Conservation (phyloP, 2,888 invertebrate species). For the Synergus laeviventris region DNA sequence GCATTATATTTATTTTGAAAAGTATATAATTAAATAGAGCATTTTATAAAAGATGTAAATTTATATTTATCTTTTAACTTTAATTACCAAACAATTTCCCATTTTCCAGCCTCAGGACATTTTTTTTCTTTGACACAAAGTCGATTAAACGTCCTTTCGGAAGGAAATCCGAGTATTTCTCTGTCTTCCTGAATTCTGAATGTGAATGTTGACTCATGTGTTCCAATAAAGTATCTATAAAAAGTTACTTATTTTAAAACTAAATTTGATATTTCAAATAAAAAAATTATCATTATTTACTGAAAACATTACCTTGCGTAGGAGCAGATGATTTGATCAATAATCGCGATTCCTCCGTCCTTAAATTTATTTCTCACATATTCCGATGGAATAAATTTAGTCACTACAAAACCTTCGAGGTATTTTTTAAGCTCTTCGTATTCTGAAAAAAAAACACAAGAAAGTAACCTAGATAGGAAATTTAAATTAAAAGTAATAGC, state of each 20-base stretch:
- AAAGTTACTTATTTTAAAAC: constrained; percentile 39
- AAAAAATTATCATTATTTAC: constrained; percentile 22
- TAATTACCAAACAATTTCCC: constrained; percentile 75
- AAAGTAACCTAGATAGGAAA: background rate
- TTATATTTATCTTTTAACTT: background rate
- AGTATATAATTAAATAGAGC: background rate
- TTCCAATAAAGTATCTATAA: constrained; percentile 89
- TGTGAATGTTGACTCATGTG: constrained; percentile 96
- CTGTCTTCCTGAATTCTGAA: constrained; percentile 98
- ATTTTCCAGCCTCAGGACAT: constrained; percentile 62
- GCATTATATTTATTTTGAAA: background rate
- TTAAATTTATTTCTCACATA: constrained; percentile 78
- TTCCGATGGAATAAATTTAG: constrained; percentile 76
- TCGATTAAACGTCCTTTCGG: constrained; percentile 90
- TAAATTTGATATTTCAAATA: constrained; percentile 20
- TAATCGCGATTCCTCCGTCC: constrained; percentile 93
- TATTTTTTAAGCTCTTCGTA: constrained; percentile 76
- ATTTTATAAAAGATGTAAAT: background rate
- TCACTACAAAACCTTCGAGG: constrained; percentile 75
- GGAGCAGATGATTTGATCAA: constrained; percentile 97
- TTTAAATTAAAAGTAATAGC: background rate
- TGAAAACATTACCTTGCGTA: constrained; percentile 80
- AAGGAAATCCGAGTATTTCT: constrained; percentile 93
- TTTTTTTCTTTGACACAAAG: constrained; percentile 80
- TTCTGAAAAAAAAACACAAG: constrained; percentile 74